A percentile compares a stretch with the other conserved stretches of the same genome.
These are phyloP conservation scores for Adineta ricciae DNA, from an alignment of 2,888 invertebrate genomes.

Conservation along the genomic window DNA sequence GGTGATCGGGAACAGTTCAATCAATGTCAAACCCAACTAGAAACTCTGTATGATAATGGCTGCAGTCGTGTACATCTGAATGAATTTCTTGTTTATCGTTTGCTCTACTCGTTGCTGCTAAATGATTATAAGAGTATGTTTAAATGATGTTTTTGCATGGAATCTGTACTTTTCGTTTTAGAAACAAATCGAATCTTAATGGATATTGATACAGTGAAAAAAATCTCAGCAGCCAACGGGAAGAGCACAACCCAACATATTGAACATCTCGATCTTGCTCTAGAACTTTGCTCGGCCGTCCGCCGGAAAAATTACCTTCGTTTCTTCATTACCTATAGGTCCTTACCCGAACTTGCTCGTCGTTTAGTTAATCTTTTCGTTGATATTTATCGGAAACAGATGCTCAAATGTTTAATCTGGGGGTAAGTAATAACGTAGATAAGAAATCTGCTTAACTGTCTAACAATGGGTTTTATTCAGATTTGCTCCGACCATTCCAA, in stretches of 20 bases:
- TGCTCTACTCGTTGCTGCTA: neutral
- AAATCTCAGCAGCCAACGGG: neutral
- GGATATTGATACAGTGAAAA: neutral
- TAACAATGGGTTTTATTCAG: neutral
- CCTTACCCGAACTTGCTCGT: neutral
- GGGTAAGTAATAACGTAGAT: neutral
- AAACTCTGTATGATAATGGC: constrained; percentile 65
- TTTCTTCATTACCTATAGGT: constrained; percentile 6
- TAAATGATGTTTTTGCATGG: neutral
- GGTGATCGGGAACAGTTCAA: constrained; percentile 96
- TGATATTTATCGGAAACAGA: constrained; percentile 1
- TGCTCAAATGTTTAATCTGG: neutral
- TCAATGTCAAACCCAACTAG: constrained; percentile 95
- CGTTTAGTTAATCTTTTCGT: neutral
- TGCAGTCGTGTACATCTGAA: neutral
- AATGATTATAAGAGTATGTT: neutral
- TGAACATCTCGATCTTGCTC: neutral
- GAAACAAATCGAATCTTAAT: neutral
- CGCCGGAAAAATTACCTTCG: neutral
- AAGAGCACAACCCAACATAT: neutral
- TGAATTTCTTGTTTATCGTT: neutral
- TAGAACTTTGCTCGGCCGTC: neutral
- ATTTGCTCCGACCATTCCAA: neutral
- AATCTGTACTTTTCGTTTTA: neutral
- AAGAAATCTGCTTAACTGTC: too few relatives aligned